Evolutionary conservation across 2,113 vertebrate genomes (phyloP), one percentile per base, ranked within the genome.

Genomic region (Mola mola): DNA sequence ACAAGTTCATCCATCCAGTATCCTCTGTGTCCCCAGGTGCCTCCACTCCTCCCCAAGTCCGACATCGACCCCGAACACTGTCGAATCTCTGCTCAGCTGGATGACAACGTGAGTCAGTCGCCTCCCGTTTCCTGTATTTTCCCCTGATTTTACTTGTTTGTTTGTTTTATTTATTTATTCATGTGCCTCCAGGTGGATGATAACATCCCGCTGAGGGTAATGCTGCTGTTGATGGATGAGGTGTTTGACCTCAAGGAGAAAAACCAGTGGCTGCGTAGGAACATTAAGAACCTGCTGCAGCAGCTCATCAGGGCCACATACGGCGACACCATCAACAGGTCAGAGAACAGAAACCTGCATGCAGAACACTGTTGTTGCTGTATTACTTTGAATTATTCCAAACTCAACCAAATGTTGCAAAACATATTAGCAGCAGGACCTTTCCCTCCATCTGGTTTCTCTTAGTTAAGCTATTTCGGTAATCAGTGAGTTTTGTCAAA

Each of bases 201-300:
- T 75, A 99, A 98, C 84, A 98, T 98, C 83, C 97, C 97, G 0
- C 93, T 99, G 51, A 91, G 96, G 50, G 95, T 98, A 37, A 98
- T 99, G 97, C 90, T 99, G 38, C 94, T 99, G 36, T 93, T 99
- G 62, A 99, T 98, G 97, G 97, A 99, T 52, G 97, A 99, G 89
- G 95, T 99, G 66, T 98, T 99, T 20, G 97, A 99, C 88, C 90
- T 99, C 31, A 99, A 98, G 86, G 97, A 99, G 87, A 95, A 96
- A 86, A 98, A 99, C 89, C 97, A 99, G 70, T 99, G 97, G 97
- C 90, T 99, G 78, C 93, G 96, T 82, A 94, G 97, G 82, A 98
- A 98, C 87, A 99, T 99, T 21, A 99, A 98, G 90, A 98, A 98
- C 81, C 90, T 99, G 46, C 94, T 98, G 48, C 97, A 99, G 60